These are phyloP conservation scores for Diaphora mendica DNA, from an alignment of 2,888 invertebrate species.

Conservation along the genomic window DNA sequence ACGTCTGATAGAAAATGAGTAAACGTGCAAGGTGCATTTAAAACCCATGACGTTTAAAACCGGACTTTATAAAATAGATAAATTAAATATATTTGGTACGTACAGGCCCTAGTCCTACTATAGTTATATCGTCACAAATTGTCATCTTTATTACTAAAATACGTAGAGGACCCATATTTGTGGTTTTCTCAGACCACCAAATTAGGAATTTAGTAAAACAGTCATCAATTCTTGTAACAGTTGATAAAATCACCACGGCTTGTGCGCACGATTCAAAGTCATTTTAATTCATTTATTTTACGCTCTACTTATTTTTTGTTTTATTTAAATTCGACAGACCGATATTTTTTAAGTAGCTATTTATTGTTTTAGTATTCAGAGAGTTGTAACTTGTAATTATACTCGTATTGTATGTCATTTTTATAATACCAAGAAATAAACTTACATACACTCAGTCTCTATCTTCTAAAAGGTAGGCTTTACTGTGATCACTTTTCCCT, in stretches of 20 bases:
- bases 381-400: too few species aligned
- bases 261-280: slow-evolving; percentile 20
- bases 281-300: slow-evolving; percentile 18
- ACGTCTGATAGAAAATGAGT: slow-evolving; percentile 13
- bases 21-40: slow-evolving; percentile 26
- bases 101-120: slow-evolving; percentile 19
- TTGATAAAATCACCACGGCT: slow-evolving; percentile 18
- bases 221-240: slow-evolving; percentile 34
- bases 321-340: neutral
- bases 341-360: neutral
- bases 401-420: neutral
- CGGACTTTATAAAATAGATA: slow-evolving; percentile 18
- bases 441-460: neutral
- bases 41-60: slow-evolving; percentile 47
- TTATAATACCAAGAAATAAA: neutral
- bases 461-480: too few species aligned
- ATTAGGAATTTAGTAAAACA: slow-evolving; percentile 24
- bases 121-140: slow-evolving; percentile 8
- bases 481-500: too few species aligned
- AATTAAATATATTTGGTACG: slow-evolving; percentile 22
- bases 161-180: slow-evolving; percentile 10
- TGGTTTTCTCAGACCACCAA: slow-evolving; percentile 34
- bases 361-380: neutral
- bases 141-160: slow-evolving; percentile 24
- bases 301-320: slow-evolving; percentile 18